Conservation (phyloP, 1,140 invertebrate genomes). For the Drosophila aff. region DNA sequence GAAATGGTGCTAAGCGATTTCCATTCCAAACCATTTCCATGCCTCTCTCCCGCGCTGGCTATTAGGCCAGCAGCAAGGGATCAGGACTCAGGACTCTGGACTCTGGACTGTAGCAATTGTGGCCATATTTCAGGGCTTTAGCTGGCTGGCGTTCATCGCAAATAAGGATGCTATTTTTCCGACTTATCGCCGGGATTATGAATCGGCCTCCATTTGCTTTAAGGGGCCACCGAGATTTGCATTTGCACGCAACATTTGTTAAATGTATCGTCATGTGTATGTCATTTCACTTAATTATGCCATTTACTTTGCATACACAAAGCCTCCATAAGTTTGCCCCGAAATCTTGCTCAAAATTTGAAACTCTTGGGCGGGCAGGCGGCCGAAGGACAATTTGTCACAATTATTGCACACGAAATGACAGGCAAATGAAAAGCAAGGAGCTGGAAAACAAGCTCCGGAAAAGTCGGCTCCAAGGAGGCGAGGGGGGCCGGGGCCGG, state of each 20-base stretch:
- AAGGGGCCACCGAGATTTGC: slow-evolving; percentile 18
- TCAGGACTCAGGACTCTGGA: background rate
- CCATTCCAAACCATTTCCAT: slow-evolving; percentile 22
- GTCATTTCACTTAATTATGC: slow-evolving; percentile 49
- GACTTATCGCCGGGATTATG: slow-evolving; percentile 47
- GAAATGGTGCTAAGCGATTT: slow-evolving; percentile 68
- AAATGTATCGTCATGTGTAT: slow-evolving; percentile 39
- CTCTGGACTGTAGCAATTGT: slow-evolving; percentile 1
- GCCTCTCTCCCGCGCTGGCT: background rate
- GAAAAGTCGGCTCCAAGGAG: slow-evolving; percentile 32
- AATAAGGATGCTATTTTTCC: slow-evolving; percentile 20
- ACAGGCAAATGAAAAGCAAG: slow-evolving; percentile 75
- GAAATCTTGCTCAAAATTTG: slow-evolving; percentile 46
- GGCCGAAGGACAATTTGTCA: slow-evolving; percentile 73
- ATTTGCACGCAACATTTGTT: slow-evolving; percentile 49
- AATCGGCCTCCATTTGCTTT: slow-evolving; percentile 28
- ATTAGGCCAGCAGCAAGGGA: slow-evolving; percentile 11
- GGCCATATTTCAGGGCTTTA: slow-evolving; percentile 27
- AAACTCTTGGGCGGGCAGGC: slow-evolving; percentile 18
- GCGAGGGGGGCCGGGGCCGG: background rate
- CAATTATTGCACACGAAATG: slow-evolving; percentile 76
- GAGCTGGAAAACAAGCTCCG: slow-evolving; percentile 71
- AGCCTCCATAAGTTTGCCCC: slow-evolving; percentile 57
- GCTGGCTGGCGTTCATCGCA: background rate
- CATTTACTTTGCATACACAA: slow-evolving; percentile 58